Conservation (phyloP, 2,888 invertebrate species). For the Apamea crenata region DNA sequence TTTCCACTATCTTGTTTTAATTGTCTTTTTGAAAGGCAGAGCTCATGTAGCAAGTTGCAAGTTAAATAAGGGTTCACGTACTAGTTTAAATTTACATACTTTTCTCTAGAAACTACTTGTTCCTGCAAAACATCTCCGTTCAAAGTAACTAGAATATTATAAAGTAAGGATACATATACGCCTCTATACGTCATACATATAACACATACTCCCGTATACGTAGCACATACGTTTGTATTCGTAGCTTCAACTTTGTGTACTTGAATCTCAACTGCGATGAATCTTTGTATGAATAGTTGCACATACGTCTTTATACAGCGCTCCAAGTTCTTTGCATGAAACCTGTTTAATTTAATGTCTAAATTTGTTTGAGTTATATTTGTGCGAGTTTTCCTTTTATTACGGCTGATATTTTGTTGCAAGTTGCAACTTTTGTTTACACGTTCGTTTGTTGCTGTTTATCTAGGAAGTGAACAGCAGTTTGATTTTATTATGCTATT, state of each 20-base stretch:
- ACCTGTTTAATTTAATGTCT: slow-evolving; percentile 46
- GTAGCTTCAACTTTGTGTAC: slow-evolving; percentile 40
- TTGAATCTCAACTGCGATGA: slow-evolving; percentile 37
- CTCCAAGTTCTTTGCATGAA: slow-evolving; percentile 21
- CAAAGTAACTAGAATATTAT: slow-evolving; percentile 41
- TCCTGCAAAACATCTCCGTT: slow-evolving; percentile 20
- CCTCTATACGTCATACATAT: neutral
- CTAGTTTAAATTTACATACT: slow-evolving; percentile 46
- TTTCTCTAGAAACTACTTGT: slow-evolving; percentile 18
- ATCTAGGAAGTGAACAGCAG: neutral
- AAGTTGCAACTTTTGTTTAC: neutral
- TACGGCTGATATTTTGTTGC: slow-evolving; percentile 4
- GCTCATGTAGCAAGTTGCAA: slow-evolving; percentile 18
- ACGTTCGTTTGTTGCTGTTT: neutral
- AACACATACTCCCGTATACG: slow-evolving; percentile 7
- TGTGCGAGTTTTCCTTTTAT: slow-evolving; percentile 22
- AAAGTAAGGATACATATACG: slow-evolving; percentile 22
- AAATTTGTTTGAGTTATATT: slow-evolving; percentile 44
- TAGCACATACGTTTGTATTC: slow-evolving; percentile 4
- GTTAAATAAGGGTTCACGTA: slow-evolving; percentile 38
- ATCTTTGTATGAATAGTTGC: slow-evolving; percentile 50
- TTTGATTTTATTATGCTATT: neutral
- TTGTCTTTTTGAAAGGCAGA: slow-evolving; percentile 28
- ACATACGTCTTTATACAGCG: slow-evolving; percentile 30
- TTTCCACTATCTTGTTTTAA: slow-evolving; percentile 11